Conservation (phyloP, 2,797 vertebrate species). For the Protosalanx chinensis region DNA sequence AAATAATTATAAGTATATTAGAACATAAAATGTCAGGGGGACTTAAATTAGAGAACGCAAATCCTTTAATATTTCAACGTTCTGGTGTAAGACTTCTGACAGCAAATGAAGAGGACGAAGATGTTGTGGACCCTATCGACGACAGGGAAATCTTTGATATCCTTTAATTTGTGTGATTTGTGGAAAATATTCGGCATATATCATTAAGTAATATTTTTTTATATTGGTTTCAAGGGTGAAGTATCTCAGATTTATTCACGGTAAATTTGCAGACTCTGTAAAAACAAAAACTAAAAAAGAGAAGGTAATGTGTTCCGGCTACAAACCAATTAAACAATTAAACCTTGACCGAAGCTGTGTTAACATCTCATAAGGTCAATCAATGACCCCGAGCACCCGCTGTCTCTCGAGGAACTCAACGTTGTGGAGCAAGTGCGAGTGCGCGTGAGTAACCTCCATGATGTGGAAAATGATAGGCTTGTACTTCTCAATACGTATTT, state of each 20-base stretch:
- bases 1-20: neutral
- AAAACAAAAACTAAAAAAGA: too few relatives aligned
- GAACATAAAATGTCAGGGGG: slow-evolving; percentile 55
- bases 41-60: slow-evolving; percentile 82
- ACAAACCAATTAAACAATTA: neutral
- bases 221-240: too few relatives aligned
- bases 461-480: neutral
- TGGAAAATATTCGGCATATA: too few relatives aligned
- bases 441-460: slow-evolving; percentile 65
- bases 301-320: neutral
- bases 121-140: slow-evolving; percentile 84
- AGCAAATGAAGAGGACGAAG: slow-evolving; percentile 82
- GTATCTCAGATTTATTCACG: too few relatives aligned
- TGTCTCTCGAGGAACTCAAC: slow-evolving; percentile 91
- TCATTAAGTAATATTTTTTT: too few relatives aligned
- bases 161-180: slow-evolving; percentile 56
- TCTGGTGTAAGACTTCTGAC: slow-evolving; percentile 80
- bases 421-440: slow-evolving; percentile 89
- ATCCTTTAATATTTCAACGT: slow-evolving; percentile 87
- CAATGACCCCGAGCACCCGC: slow-evolving; percentile 92
- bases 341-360: slow-evolving; percentile 32
- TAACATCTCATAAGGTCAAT: slow-evolving; percentile 91
- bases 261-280: neutral
- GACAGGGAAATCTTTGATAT: slow-evolving; percentile 95
- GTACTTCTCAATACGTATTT: neutral